phyloP scores from a whole-genome alignment of 2,797 vertebrate genomes.

The Aythya fuligula region DNA sequence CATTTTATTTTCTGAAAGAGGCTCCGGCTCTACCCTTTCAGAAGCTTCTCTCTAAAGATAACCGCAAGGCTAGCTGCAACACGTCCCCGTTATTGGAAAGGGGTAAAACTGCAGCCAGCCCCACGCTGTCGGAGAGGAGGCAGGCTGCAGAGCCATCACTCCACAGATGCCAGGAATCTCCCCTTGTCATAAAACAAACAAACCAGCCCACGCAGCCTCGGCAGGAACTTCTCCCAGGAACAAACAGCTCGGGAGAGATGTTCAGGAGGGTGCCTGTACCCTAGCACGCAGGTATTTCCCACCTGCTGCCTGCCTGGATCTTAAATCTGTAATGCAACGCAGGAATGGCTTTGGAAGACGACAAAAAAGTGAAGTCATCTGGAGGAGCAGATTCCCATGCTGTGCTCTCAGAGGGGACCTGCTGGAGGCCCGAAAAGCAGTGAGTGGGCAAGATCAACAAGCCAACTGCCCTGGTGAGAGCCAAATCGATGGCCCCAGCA shows the following conservation, averaged over 20 bases:
- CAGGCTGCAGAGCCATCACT: neutral
- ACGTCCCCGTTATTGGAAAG: constrained; percentile 47
- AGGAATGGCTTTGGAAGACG: neutral
- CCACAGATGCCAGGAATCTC: neutral
- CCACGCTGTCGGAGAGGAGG: neutral
- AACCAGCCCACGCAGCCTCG: neutral
- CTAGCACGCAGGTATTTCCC: neutral
- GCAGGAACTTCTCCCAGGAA: neutral
- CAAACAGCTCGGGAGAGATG: neutral
- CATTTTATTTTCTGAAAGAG: neutral
- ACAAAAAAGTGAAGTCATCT: neutral
- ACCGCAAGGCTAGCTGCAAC: constrained; percentile 42
- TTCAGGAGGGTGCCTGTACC: neutral
- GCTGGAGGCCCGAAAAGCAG: neutral
- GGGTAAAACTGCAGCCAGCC: constrained; percentile 32
- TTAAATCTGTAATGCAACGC: neutral
- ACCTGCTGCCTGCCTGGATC: neutral
- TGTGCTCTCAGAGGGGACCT: neutral
- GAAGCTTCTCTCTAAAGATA: constrained; percentile 27
- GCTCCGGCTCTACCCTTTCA: neutral
- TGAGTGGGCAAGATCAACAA: neutral
- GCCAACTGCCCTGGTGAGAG: neutral
- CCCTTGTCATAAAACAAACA: constrained; percentile 6
- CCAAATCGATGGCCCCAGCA: neutral
- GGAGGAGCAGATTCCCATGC: neutral